phyloP scores from a whole-genome alignment of 1,140 invertebrate species.

The Varroa destructor region DNA sequence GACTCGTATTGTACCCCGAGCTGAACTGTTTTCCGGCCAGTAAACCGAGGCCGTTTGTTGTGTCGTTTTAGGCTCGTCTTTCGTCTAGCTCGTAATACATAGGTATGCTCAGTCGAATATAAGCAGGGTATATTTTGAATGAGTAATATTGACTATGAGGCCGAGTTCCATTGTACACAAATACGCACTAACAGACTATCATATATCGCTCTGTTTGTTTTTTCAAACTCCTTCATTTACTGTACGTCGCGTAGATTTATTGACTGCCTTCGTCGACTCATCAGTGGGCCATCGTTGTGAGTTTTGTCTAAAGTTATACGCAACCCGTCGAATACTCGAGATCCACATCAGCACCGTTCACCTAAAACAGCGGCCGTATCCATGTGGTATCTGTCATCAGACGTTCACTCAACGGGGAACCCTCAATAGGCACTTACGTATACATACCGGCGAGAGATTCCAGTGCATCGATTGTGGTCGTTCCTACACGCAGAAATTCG shows the following conservation, averaged over 20 bases:
- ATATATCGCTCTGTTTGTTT: too few relatives aligned
- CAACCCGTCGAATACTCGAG: conserved; percentile 7
- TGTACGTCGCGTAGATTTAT: not conserved
- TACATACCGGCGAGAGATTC: conserved; percentile 17
- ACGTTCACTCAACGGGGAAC: conserved; percentile 25
- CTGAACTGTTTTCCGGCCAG: too few relatives aligned
- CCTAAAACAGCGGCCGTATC: conserved; percentile 21
- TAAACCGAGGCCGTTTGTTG: too few relatives aligned
- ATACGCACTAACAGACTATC: too few relatives aligned
- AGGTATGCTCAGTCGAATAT: too few relatives aligned
- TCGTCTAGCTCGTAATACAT: too few relatives aligned
- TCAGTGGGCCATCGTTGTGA: conserved; percentile 13
- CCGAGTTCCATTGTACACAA: too few relatives aligned
- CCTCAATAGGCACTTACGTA: conserved; percentile 13
- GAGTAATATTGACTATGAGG: too few relatives aligned
- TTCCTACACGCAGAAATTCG: conserved; percentile 23
- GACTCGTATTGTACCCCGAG: too few relatives aligned
- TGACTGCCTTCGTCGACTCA: not conserved
- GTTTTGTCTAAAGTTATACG: conserved; percentile 16
- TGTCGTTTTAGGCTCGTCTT: too few relatives aligned
- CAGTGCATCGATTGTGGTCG: conserved; percentile 10
- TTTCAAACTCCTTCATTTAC: too few relatives aligned
- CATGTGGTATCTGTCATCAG: conserved; percentile 26
- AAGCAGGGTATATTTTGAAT: too few relatives aligned
- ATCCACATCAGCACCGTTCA: conserved; percentile 25